Conservation (phyloP, 2,888 invertebrate genomes). For the Hypselothyrea guttata region DNA sequence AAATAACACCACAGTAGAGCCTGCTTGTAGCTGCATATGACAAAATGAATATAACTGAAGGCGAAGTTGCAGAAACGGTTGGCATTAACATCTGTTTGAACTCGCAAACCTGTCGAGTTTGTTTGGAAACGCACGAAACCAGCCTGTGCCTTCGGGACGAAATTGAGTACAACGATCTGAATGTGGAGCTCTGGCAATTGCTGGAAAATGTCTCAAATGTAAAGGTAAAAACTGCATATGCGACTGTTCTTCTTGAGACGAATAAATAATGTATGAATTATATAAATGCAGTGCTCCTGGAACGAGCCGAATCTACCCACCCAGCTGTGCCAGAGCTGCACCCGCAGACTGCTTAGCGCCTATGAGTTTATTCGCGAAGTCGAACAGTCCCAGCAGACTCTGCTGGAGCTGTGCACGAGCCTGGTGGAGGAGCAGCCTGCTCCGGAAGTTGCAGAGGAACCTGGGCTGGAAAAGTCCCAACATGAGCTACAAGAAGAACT, state of each 20-base stretch:
- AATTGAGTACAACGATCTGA: conserved; percentile 65
- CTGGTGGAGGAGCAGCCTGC: conserved; percentile 12
- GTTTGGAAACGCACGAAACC: conserved; percentile 59
- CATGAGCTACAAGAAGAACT: conserved; percentile 4
- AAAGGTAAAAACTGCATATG: conserved; percentile 52
- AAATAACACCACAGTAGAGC: too few relatives aligned
- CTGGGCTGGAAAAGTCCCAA: conserved; percentile 6
- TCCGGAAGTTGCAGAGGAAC: not conserved
- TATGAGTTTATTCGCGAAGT: conserved; percentile 76
- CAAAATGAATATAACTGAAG: conserved; percentile 30
- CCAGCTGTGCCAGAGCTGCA: conserved; percentile 72
- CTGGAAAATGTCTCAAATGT: conserved; percentile 67
- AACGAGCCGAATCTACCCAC: conserved; percentile 59
- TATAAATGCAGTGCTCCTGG: conserved; percentile 46
- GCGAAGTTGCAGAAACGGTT: conserved; percentile 1
- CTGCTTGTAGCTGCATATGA: conserved; percentile 2
- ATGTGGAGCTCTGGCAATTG: conserved; percentile 63
- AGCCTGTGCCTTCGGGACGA: conserved; percentile 72
- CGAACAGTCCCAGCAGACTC: conserved; percentile 64
- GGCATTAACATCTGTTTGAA: conserved; percentile 11
- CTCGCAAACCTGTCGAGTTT: conserved; percentile 67
- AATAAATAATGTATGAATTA: not conserved
- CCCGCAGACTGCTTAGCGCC: conserved; percentile 69
- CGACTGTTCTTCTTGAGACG: not conserved
- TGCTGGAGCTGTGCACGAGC: conserved; percentile 40